Base-by-base conservation (phyloP, 1,140 invertebrate genomes). In the Drosophila arawakana region DNA sequence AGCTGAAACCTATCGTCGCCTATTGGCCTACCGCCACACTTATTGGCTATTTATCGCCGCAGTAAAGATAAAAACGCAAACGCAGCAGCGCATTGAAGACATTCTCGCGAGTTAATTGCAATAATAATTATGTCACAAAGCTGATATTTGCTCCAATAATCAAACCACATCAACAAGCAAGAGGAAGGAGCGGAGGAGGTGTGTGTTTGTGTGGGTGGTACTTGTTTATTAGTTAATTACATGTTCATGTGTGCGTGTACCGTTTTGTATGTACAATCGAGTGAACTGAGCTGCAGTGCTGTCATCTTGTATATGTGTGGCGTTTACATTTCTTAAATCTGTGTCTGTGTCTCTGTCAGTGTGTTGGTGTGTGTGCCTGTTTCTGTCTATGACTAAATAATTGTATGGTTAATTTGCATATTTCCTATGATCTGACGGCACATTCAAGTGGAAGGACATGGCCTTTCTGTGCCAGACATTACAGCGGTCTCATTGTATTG, bases 51-150 rank as follows among this genome's bases (percentile, higher is more conserved):
- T 50, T 49, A 44, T 67, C 18, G 70, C 62, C 46, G 63, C 62
- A 73, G 62, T 73, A 67, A 73, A 73, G 70, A 73, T 67, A 73
- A 73, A 73, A 73, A 59, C 66, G 72, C 66, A 70, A 74, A 74
- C 72, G 72, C 58, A 62, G 66, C 66, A 74, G 37, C 41, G 37
- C 35, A 70, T 50, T 70, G 35, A 47, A 61, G 35, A 37, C 66
- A 74, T 74, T 70, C 65, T 69, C 59, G 57, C 58, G 67, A 74
- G 43, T 70, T 70, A 70, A 70, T 62, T 74, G 72, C 67, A 74
- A 43, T 54, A 52, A 47, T 58, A 75, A 75, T 75, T 72, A 76
- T 76, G 73, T 72, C 61, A 76, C 69, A 72, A 59, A 76, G 73
- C 73, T 77, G 74, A 77, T 77, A 73, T 57, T 58, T 43, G 63